Evolutionary conservation across 2,797 vertebrate species (phyloP).

Genomic region (Microctenopoma lineatum): DNA sequence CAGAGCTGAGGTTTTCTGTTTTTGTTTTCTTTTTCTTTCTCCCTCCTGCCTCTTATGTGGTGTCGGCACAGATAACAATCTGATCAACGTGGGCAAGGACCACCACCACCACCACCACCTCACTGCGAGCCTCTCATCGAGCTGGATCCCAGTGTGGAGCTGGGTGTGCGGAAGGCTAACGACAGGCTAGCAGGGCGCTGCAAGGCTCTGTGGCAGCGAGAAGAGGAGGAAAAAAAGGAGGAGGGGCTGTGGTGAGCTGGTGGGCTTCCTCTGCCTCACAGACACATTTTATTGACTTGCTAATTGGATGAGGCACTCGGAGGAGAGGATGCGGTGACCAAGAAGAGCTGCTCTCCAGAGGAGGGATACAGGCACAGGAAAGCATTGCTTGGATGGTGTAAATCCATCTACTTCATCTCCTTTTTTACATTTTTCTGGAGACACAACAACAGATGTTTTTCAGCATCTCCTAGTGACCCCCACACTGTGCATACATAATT

Average conservation of each 20-base stretch:
- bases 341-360: slow-evolving; percentile 71
- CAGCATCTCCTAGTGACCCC: slow-evolving; percentile 69
- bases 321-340: slow-evolving; percentile 81
- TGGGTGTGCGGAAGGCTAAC: slow-evolving; percentile 64
- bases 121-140: slow-evolving; percentile 43
- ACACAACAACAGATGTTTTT: slow-evolving; percentile 77
- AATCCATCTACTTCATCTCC: slow-evolving; percentile 52
- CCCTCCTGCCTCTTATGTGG: slow-evolving; percentile 63
- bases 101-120: slow-evolving; percentile 51
- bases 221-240: slow-evolving; percentile 65
- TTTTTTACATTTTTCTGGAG: slow-evolving; percentile 27
- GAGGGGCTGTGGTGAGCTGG: slow-evolving; percentile 77
- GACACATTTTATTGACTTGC: slow-evolving; percentile 86
- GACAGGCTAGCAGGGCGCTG: slow-evolving; percentile 59
- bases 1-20: slow-evolving; percentile 44
- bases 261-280: slow-evolving; percentile 79
- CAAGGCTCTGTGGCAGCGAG: slow-evolving; percentile 62
- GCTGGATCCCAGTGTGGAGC: slow-evolving; percentile 57
- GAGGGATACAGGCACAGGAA: slow-evolving; percentile 62
- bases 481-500: slow-evolving; percentile 66
- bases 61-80: slow-evolving; percentile 62
- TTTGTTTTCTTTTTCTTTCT: slow-evolving; percentile 2
- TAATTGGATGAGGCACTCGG: slow-evolving; percentile 84
- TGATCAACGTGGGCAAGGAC: slow-evolving; percentile 52
- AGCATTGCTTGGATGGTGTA: slow-evolving; percentile 47